Conservation (phyloP, 1,140 invertebrate genomes). For the Octopus bimaculoides region DNA sequence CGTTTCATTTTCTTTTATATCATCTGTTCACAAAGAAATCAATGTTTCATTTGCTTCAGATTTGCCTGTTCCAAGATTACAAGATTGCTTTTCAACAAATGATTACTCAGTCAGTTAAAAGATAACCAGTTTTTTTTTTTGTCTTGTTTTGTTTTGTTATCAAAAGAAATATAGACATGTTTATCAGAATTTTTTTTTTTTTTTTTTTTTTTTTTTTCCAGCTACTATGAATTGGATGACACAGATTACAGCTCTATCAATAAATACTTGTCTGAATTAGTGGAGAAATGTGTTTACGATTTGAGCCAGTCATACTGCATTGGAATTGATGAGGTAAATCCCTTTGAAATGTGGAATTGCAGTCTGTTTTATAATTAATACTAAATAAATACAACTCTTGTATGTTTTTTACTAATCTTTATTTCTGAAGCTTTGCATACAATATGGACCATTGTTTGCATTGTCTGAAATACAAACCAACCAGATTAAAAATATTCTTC, state of each 20-base stretch:
- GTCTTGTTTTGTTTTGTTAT: background rate
- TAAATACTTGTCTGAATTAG: slow-evolving; percentile 64
- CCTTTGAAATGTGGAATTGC: background rate
- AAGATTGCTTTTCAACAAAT: no score
- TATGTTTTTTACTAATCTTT: no score
- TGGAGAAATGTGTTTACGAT: slow-evolving; percentile 74
- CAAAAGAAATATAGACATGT: background rate
- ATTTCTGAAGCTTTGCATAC: no score
- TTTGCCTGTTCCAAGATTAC: background rate
- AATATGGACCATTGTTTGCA: no score
- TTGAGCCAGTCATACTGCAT: slow-evolving; percentile 78
- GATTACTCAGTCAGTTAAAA: no score
- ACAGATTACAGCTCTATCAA: slow-evolving; percentile 73
- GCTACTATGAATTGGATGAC: slow-evolving; percentile 80
- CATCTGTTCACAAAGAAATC: no score
- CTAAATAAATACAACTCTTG: no score
- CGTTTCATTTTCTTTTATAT: no score
- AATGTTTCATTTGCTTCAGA: no score
- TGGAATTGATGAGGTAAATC: slow-evolving; percentile 59
- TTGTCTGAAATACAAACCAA: no score
- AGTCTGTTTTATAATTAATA: no score
- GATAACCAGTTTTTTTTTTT: background rate
- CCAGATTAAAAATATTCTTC: no score
- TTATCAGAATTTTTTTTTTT: background rate
- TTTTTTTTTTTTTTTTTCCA: slow-evolving; percentile 37